Evolutionary conservation across 2,888 invertebrate genomes (phyloP).

Genomic region (Fabriciana adippe): DNA sequence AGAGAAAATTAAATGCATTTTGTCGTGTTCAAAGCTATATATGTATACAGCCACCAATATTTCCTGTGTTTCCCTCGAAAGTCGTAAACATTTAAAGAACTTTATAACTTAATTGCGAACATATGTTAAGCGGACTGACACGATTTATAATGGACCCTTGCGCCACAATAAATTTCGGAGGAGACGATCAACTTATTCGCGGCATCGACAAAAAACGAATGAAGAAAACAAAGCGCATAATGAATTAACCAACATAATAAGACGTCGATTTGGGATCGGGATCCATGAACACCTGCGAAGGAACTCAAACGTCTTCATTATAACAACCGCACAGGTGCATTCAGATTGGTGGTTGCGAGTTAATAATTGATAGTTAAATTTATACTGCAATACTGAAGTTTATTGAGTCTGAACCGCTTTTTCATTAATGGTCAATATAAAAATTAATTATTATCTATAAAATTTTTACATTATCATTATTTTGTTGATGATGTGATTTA

Average conservation of each 20-base stretch:
- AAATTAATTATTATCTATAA: conserved; percentile 3
- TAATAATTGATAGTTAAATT: conserved; percentile 49
- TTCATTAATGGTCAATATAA: neutral
- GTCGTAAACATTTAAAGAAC: conserved; percentile 66
- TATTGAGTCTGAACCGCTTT: conserved; percentile 7
- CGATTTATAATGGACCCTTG: conserved; percentile 76
- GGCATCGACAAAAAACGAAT: conserved; percentile 60
- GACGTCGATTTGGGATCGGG: conserved; percentile 53
- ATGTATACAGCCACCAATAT: conserved; percentile 41
- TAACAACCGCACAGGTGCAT: conserved; percentile 71
- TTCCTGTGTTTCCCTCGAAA: conserved; percentile 57
- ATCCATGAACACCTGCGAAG: conserved; percentile 69
- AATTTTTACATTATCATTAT: neutral
- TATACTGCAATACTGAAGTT: conserved; percentile 44
- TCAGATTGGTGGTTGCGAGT: conserved; percentile 57
- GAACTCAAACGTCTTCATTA: conserved; percentile 77
- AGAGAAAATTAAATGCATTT: conserved; percentile 56
- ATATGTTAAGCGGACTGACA: conserved; percentile 72
- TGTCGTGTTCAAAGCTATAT: conserved; percentile 50
- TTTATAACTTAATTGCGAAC: conserved; percentile 79
- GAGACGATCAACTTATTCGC: conserved; percentile 71
- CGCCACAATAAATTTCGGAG: conserved; percentile 68
- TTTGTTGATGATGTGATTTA: neutral
- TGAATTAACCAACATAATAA: conserved; percentile 78
- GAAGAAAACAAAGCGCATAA: conserved; percentile 79